Evolutionary conservation across 2,113 vertebrate species (phyloP), one percentile per base, ranked within the genome.

Genomic region (Pleuronectes platessa): DNA sequence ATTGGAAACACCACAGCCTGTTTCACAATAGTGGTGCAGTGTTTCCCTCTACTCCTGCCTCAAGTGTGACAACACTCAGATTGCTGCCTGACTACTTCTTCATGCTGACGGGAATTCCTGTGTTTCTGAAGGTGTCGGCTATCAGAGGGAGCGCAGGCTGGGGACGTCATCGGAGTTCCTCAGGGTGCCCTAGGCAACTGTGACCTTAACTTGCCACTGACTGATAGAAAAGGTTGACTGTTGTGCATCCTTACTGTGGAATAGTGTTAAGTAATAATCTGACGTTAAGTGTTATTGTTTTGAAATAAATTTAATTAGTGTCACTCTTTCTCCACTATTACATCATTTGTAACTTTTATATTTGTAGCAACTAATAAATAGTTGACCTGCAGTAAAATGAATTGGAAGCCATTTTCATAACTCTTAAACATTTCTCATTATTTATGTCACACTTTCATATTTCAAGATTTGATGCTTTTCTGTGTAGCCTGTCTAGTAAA

Each of bases 1-100:
- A 56, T 61, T 77, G 80, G 76, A 88, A 87, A 74, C 65, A 12
- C 59, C 72, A 45, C 75, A 61, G 62, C 17, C 51, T 45, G n/a
- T 87, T 87, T 88, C 79, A 70, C 82, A 91, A 79, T 55, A 56
- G 65, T 55, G 54, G 31, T 68, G 42, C 60, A 62, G 60, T 73
- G n/a, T 83, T 70, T 74, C 56, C 27, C 66, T 71, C 71, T 73
- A 60, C 61, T 74, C 21, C 17, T 35, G 37, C 51, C 68, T 86
- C 56, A 61, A 60, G n/a, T 84, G 56, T 81, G 72, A 65, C 31
- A 31, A 31, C 31, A 31, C 64, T 80, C 64, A 70, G 51, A 53
- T 55, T 67, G 68, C 58, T 24, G 71, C 53, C 76, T 74, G 61
- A 53, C 59, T 53, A 67, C 60, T 12, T 74, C 27, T 42, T 81